Percentiles rank a stretch among this genome's conserved stretches.
These are phyloP conservation scores for Pterostichus niger DNA, from an alignment of 2,888 invertebrate genomes.

Conservation along the genomic window DNA sequence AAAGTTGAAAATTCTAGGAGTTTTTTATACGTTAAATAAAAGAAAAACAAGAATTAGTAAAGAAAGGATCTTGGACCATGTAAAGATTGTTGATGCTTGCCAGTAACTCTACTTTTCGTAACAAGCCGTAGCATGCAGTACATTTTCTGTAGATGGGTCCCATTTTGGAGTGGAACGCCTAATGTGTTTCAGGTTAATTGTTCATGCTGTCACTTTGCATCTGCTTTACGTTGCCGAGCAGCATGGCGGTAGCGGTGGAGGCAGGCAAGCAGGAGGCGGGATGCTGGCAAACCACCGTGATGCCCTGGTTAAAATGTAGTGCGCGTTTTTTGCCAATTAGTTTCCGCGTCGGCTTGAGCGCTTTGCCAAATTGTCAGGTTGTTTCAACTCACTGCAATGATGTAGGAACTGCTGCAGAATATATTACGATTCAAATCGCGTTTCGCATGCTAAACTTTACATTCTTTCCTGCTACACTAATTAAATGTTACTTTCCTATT, in stretches of 20 bases:
- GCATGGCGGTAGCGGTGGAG: not conserved
- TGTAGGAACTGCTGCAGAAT: slow-evolving; percentile 48
- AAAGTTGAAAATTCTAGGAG: too few relatives aligned
- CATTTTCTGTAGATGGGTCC: slow-evolving; percentile 20
- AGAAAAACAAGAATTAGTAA: too few relatives aligned
- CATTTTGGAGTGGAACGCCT: slow-evolving; percentile 38
- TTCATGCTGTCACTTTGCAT: slow-evolving; percentile 65
- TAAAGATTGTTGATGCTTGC: not conserved
- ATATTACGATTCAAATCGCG: slow-evolving; percentile 54
- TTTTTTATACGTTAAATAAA: too few relatives aligned
- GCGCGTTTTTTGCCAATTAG: slow-evolving; percentile 62
- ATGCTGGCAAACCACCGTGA: slow-evolving; percentile 31
- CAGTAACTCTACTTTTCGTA: not conserved
- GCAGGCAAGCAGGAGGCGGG: not conserved
- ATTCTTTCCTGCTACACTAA: slow-evolving; percentile 12
- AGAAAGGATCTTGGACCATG: not conserved
- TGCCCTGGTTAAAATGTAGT: slow-evolving; percentile 63
- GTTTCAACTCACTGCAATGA: slow-evolving; percentile 58
- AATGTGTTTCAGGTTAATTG: slow-evolving; percentile 64
- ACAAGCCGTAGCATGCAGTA: slow-evolving; percentile 21
- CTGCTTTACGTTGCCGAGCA: slow-evolving; percentile 39
- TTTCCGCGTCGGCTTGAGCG: slow-evolving; percentile 50
- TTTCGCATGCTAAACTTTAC: slow-evolving; percentile 36
- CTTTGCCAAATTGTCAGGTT: slow-evolving; percentile 63
- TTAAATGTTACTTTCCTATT: slow-evolving; percentile 27